Evolutionary conservation across 1,140 invertebrate genomes (phyloP).

Genomic region (Zaprionus vittiger): DNA sequence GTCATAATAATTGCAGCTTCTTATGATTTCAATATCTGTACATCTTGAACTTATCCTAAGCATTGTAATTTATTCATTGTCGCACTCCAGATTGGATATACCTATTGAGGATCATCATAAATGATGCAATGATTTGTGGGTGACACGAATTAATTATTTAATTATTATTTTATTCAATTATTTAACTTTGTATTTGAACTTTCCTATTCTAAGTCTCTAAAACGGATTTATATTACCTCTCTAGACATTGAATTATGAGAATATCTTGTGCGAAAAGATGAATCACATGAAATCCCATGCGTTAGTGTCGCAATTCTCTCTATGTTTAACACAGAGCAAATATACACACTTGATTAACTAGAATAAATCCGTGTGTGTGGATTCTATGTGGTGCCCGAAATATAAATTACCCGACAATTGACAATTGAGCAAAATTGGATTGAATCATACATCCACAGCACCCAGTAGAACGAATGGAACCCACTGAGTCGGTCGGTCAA

Average conservation of each 20-base stretch:
- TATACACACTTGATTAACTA: constrained; percentile 57
- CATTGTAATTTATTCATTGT: too few relatives aligned
- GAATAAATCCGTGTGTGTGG: constrained; percentile 59
- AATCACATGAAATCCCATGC: constrained; percentile 40
- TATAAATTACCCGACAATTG: constrained; percentile 77
- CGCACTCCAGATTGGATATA: too few relatives aligned
- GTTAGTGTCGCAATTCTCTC: constrained; percentile 54
- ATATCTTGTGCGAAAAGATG: constrained; percentile 5
- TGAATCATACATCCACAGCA: constrained; percentile 63
- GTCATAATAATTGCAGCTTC: background rate
- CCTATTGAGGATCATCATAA: too few relatives aligned
- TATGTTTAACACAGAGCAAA: constrained; percentile 21
- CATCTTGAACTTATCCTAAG: background rate
- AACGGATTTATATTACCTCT: background rate
- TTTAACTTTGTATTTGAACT: background rate
- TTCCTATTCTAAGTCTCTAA: background rate
- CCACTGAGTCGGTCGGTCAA: constrained; percentile 51
- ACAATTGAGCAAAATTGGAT: constrained; percentile 77
- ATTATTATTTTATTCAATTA: too few relatives aligned
- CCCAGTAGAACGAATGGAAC: constrained; percentile 51
- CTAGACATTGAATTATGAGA: constrained; percentile 3
- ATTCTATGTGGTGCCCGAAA: constrained; percentile 49
- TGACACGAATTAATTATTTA: too few relatives aligned
- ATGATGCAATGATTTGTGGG: too few relatives aligned
- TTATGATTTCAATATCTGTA: background rate